Evolutionary conservation across 2,888 invertebrate species (phyloP), one percentile per base, ranked within the genome.

Genomic region (Blastobasis adustella): DNA sequence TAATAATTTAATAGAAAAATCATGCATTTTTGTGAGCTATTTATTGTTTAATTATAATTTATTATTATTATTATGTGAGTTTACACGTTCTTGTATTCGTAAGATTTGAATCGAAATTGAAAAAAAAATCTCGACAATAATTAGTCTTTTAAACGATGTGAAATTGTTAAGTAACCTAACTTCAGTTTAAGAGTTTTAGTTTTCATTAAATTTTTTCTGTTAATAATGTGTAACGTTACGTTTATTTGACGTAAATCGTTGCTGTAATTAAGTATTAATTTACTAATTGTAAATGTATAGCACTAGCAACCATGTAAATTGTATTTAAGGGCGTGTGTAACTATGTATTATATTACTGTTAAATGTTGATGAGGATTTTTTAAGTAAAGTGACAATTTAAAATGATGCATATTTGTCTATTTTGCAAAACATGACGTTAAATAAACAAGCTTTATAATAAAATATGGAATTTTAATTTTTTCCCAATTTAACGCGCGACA

Each of bases 371-470:
- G 78, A 78, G 82, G 74, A 80, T 73, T 82, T 82, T 82, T 82
- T 83, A 87, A 79, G 80, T 82, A 71, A 77, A 81, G 76, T 68
- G 78, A 82, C 79, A 75, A 78, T 79, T 77, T 72, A 80, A 77
- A 68, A 79, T 68, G 63, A 73, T 86, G 84, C 84, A 86, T 82
- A 86, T 87, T 84, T 87, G 85, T 87, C 87, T 88, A 87, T 88
- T 87, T 87, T 88, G 87, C 87, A 85, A 83, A 85, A 86, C 81
- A 85, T 84, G 85, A 85, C 77, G 85, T 86, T 87, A 86, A 83
- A 85, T 86, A 87, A 88, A 86, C 79, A 82, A 82, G 87, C 87
- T 88, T 87, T 87, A 81, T 88, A 87, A 69, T 62, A 53, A 57
- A 8, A 47, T 53, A 54, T 45, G 47, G 59, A 60, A 55, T n/a